These are phyloP conservation scores for Dryobates pubescens DNA, from an alignment of 2,797 vertebrate species.

Conservation along the genomic window DNA sequence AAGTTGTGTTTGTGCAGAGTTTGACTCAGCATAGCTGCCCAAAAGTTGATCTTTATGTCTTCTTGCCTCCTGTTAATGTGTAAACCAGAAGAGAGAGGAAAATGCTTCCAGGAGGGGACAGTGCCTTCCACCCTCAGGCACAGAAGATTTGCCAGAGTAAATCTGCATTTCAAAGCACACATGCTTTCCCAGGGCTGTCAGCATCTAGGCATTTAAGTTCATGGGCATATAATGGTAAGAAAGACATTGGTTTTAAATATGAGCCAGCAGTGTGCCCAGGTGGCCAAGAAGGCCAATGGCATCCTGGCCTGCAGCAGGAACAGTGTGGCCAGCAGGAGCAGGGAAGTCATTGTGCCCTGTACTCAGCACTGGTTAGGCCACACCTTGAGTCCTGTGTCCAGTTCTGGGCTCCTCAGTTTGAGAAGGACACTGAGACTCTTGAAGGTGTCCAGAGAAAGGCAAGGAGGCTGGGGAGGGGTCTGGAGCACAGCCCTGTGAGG, in stretches of 20 bases:
- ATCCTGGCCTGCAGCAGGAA: too few species aligned
- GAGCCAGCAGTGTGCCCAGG: too few species aligned
- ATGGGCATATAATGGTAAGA: background rate
- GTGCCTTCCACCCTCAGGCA: background rate
- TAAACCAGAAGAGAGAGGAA: background rate
- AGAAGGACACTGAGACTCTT: too few species aligned
- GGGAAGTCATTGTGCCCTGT: too few species aligned
- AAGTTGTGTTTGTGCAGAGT: background rate
- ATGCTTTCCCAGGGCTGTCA: background rate
- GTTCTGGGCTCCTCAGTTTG: too few species aligned
- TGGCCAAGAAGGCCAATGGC: too few species aligned
- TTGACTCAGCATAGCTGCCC: background rate
- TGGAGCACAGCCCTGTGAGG: too few species aligned
- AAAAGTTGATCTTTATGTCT: background rate
- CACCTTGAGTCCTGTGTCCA: too few species aligned
- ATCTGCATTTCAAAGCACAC: background rate
- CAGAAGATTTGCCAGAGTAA: background rate
- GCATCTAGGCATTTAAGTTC: background rate
- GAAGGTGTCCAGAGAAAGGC: too few species aligned
- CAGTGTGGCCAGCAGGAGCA: too few species aligned
- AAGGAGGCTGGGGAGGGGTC: too few species aligned
- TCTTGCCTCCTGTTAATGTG: background rate
- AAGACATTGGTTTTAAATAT: background rate
- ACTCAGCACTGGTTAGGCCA: too few species aligned
- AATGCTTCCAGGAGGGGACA: background rate